Percentiles rank a stretch among this genome's conserved stretches.
These are phyloP conservation scores for Neocrepidodera transversa DNA, from an alignment of 2,888 invertebrate species.

Conservation along the genomic window DNA sequence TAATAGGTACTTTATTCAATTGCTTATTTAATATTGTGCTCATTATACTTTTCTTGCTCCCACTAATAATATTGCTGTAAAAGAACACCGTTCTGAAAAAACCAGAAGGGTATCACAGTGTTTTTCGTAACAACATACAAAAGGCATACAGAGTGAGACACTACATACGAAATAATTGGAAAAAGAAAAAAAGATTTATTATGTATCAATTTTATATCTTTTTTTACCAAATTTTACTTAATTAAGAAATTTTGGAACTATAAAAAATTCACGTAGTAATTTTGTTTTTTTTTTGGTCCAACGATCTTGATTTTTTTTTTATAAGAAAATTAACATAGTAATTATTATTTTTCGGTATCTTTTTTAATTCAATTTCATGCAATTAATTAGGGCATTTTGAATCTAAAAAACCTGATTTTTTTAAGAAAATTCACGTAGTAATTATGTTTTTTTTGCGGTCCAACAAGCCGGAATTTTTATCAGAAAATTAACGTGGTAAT, in stretches of 20 bases:
- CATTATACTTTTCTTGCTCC: conserved; percentile 49
- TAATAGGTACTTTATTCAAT: conserved; percentile 21
- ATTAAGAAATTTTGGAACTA: not conserved
- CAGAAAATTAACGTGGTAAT: too few species aligned
- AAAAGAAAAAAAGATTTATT: conserved; percentile 1
- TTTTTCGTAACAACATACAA: conserved; percentile 37
- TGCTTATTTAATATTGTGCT: conserved; percentile 50
- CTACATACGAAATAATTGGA: too few species aligned
- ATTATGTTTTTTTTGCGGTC: too few species aligned
- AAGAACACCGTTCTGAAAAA: conserved; percentile 43
- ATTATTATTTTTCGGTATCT: not conserved
- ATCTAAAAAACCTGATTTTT: not conserved
- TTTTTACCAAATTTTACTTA: not conserved
- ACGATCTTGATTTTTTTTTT: too few species aligned
- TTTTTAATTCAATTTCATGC: not conserved
- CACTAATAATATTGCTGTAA: conserved; percentile 51
- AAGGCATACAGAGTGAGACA: conserved; percentile 8
- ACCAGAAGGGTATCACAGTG: conserved; percentile 50
- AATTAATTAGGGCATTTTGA: not conserved
- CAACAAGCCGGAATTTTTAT: too few species aligned
- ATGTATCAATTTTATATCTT: not conserved
- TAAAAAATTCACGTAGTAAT: not conserved
- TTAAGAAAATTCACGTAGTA: not conserved
- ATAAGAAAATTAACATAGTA: too few species aligned
- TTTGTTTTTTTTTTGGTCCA: not conserved